Conservation (phyloP, 2,113 vertebrate genomes). For the Pheucticus melanocephalus region DNA sequence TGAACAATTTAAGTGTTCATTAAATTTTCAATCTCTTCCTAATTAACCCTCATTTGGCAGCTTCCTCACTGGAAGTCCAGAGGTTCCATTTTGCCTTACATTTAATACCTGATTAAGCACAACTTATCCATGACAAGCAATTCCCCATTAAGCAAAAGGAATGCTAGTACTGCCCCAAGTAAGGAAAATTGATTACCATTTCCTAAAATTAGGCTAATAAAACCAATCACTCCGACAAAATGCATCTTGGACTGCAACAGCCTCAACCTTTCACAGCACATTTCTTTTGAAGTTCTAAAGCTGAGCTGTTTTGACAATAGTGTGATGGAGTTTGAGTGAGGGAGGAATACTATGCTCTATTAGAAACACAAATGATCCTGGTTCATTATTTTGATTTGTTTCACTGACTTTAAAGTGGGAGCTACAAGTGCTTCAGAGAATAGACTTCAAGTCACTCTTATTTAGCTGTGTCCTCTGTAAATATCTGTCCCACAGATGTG, state of each 20-base stretch:
- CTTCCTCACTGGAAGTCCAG: background rate
- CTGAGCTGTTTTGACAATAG: background rate
- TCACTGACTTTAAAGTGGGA: background rate
- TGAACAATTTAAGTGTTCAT: background rate
- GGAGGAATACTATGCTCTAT: background rate
- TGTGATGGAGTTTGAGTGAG: background rate
- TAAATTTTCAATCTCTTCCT: background rate
- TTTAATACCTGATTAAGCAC: slow-evolving; percentile 40
- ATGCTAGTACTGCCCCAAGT: background rate
- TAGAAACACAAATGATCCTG: background rate
- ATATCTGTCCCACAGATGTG: background rate
- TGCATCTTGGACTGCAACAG: background rate
- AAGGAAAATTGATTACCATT: slow-evolving; percentile 28
- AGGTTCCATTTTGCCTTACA: background rate
- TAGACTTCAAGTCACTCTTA: background rate
- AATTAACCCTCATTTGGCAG: slow-evolving; percentile 37
- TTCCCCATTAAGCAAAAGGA: slow-evolving; percentile 1
- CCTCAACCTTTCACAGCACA: background rate
- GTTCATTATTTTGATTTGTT: background rate
- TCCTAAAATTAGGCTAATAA: background rate
- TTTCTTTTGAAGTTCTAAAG: background rate
- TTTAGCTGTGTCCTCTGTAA: background rate
- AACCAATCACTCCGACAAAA: background rate
- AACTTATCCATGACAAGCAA: background rate
- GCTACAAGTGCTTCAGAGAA: background rate